These are phyloP conservation scores for Epinephelus malabaricus DNA, from an alignment of 2,797 vertebrate genomes.

Conservation along the genomic window DNA sequence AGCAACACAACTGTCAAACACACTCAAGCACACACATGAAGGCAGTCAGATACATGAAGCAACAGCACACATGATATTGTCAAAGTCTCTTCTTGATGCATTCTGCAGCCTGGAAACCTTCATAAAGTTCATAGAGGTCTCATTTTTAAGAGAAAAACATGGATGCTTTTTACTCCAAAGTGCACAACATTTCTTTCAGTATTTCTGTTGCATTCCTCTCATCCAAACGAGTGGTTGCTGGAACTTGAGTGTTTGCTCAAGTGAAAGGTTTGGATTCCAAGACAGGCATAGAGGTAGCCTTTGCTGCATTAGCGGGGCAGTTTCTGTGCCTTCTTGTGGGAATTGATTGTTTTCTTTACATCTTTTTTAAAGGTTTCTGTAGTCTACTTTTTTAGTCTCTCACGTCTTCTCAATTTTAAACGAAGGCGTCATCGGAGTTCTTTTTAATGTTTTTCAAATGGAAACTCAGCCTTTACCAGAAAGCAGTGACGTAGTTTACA, in stretches of 20 bases:
- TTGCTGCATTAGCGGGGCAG: not conserved
- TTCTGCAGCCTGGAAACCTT: not conserved
- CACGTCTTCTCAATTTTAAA: not conserved
- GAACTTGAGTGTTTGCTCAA: not conserved
- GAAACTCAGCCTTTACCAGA: too few species aligned
- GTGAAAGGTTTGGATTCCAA: not conserved
- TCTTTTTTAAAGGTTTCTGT: conserved; percentile 1
- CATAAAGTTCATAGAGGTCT: conserved; percentile 9
- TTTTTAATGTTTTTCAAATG: too few species aligned
- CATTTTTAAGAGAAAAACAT: not conserved
- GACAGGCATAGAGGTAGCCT: not conserved
- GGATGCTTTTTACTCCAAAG: not conserved
- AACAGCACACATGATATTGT: not conserved
- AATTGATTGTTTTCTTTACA: not conserved
- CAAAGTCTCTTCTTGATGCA: not conserved
- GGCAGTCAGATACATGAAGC: not conserved
- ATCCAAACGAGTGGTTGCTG: not conserved
- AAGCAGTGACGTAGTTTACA: too few species aligned
- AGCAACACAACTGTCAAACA: not conserved
- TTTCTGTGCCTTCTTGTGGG: not conserved
- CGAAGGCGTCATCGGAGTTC: too few species aligned
- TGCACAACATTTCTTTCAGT: conserved; percentile 2
- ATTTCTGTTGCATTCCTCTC: not conserved
- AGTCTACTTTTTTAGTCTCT: not conserved
- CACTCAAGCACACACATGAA: not conserved